A percentile compares a stretch with the other conserved stretches of the same genome.
These are phyloP conservation scores for human (Homo sapiens) DNA, from an alignment of 2,113 vertebrate genomes.

Conservation along the genomic window GRCh38 chr15:48935501-48936000, in stretches of 20 bases:
- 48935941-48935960: not conserved
- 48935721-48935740: not conserved
- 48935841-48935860: not conserved
- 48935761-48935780: not conserved
- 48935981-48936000: not conserved
- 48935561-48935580: not conserved
- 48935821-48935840: not conserved
- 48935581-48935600: not conserved
- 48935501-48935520: conserved; percentile 70
- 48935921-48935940: not conserved
- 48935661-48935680: not conserved
- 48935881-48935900: not conserved
- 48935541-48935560: conserved; percentile 55
- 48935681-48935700: conserved; percentile 19
- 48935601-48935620: not conserved
- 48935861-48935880: not conserved
- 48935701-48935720: not conserved
- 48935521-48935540: conserved; percentile 48
- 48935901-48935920: too few species aligned
- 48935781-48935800: not conserved
- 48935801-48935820: not conserved
- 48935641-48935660: not conserved
- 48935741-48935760: not conserved
- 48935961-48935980: not conserved
- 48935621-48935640: not conserved